These are phyloP conservation scores for Scaptomyza flava DNA, from an alignment of 2,888 invertebrate species.

Conservation along the genomic window DNA sequence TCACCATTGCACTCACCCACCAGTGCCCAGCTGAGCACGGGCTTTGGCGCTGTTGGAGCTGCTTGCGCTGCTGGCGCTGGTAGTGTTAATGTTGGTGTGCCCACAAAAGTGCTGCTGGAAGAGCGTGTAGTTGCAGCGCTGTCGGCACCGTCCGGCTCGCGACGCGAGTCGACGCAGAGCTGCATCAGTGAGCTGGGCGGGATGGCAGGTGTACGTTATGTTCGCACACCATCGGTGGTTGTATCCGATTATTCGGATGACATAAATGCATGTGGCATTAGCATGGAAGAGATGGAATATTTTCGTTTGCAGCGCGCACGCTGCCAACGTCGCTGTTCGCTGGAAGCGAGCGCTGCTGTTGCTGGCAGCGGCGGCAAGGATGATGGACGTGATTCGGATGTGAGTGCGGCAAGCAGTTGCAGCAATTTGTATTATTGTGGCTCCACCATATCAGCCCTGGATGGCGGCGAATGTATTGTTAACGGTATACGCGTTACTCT, in stretches of 20 bases:
- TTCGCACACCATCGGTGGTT: slow-evolving; percentile 93
- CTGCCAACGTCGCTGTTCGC: slow-evolving; percentile 81
- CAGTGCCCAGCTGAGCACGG: slow-evolving; percentile 5
- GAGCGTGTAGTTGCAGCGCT: slow-evolving; percentile 86
- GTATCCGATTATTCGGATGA: slow-evolving; percentile 95
- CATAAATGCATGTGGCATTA: slow-evolving; percentile 85
- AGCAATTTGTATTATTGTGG: slow-evolving; percentile 87
- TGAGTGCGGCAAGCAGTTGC: slow-evolving; percentile 86
- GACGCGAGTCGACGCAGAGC: slow-evolving; percentile 85
- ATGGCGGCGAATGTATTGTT: slow-evolving; percentile 85
- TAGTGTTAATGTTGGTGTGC: slow-evolving; percentile 55
- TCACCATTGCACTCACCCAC: slow-evolving; percentile 75
- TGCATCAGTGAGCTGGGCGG: slow-evolving; percentile 85
- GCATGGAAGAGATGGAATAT: slow-evolving; percentile 87
- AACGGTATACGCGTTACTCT: slow-evolving; percentile 86
- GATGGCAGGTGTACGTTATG: slow-evolving; percentile 86
- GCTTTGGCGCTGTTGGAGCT: not conserved
- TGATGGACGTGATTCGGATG: slow-evolving; percentile 85
- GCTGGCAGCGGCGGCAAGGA: slow-evolving; percentile 57
- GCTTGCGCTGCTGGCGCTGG: not conserved
- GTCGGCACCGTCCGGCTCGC: slow-evolving; percentile 82
- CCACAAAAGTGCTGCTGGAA: slow-evolving; percentile 86
- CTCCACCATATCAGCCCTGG: slow-evolving; percentile 86
- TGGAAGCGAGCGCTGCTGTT: slow-evolving; percentile 75
- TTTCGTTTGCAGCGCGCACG: slow-evolving; percentile 85